Evolutionary conservation across 2,113 vertebrate genomes (phyloP), one percentile per base, ranked within the genome.

Genomic region (Phalacrocorax carbo): DNA sequence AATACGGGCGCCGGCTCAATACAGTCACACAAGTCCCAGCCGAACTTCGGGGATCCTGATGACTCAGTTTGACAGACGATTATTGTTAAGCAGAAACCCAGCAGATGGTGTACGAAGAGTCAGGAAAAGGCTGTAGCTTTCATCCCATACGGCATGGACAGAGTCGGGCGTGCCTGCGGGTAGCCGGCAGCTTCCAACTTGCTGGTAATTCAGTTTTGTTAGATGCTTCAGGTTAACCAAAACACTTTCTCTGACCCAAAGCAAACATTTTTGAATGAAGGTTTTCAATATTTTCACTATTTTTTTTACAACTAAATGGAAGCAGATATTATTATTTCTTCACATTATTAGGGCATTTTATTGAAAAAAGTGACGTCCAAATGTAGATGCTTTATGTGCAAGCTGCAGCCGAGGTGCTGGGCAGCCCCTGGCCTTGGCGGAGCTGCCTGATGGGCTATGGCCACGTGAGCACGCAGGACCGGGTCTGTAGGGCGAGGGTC

Each of bases 141-240:
- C 6, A 3, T 40, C 38, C 6, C 9, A 6, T 2, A 1, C 0
- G 2, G n/a, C 27, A 0, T 12, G 30, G 26, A 2, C 23, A 19
- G 65, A 16, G 34, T 4, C 2, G 2, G 25, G 22, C 6, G 5
- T 30, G 36, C 4, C 75, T 26, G 23, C 34, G 9, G 1, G 2
- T 7, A 36, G 46, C 44, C 38, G 42, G 11, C 22, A 0, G 13
- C 42, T 29, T 8, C 55, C 65, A 27, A 0, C 30, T 17, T 32
- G 52, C 7, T 70, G 54, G 78, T 42, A 11, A 19, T 26, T 9
- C 49, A 16, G 18, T 18, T 73, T 72, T 48, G 1, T 11, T 12
- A 29, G 34, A 3, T 29, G 29, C 38, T 73, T 48, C 44, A 14
- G 4, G 27, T 30, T 10, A 55, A 65, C 21, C 25, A 29, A 62